phyloP scores from a whole-genome alignment of 1,140 invertebrate genomes.

The Cephus cinctus region DNA sequence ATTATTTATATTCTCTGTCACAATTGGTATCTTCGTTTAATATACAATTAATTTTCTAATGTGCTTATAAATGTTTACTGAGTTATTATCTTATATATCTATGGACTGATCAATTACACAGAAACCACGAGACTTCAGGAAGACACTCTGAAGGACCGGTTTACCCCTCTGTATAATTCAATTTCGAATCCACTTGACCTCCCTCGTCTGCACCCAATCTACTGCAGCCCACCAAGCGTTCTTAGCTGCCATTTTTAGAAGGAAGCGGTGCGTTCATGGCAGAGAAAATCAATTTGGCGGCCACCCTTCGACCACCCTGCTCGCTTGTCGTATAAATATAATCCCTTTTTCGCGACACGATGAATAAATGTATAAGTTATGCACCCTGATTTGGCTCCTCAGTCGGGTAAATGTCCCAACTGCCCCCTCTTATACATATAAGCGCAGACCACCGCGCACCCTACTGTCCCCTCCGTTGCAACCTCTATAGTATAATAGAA shows the following conservation, averaged over 20 bases:
- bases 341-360: conserved; percentile 9
- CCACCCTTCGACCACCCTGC: conserved; percentile 13
- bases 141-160: too few relatives aligned
- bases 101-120: too few relatives aligned
- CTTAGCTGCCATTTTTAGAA: conserved; percentile 16
- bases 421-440: conserved; percentile 1
- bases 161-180: conserved; percentile 9
- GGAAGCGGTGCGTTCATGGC: conserved; percentile 13
- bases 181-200: conserved; percentile 11
- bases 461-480: too few relatives aligned
- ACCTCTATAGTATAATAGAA: too few relatives aligned
- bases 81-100: too few relatives aligned
- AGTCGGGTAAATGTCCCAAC: not conserved
- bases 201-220: not conserved
- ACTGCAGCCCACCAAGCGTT: not conserved
- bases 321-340: conserved; percentile 11
- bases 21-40: too few relatives aligned
- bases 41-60: too few relatives aligned
- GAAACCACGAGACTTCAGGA: too few relatives aligned
- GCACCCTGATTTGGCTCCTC: conserved; percentile 21
- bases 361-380: conserved; percentile 33
- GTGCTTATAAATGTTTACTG: too few relatives aligned
- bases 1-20: too few relatives aligned
- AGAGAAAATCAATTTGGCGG: conserved; percentile 33
- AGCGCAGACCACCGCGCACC: too few relatives aligned